phyloP scores from a whole-genome alignment of 2,113 vertebrate genomes.

The Tinamus guttatus region DNA sequence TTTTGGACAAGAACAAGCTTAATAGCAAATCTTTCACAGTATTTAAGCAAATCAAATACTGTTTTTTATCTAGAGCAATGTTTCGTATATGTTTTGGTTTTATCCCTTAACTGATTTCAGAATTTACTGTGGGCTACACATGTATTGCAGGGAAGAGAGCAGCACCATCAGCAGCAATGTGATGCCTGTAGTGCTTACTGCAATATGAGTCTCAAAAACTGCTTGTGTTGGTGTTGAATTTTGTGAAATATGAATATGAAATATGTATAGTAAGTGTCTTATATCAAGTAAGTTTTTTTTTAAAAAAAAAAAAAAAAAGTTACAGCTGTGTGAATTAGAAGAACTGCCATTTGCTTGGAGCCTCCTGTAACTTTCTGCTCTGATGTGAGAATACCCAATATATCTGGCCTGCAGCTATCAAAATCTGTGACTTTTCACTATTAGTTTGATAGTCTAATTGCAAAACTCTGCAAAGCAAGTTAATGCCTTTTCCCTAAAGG shows the following conservation, averaged over 20 bases:
- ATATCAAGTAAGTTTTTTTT: background rate
- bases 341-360: background rate
- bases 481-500: constrained; percentile 68
- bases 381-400: background rate
- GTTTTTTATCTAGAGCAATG: background rate
- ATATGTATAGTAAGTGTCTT: rapidly evolving
- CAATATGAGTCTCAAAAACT: background rate
- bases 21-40: background rate
- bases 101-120: rapidly evolving
- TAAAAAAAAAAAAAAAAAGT: background rate
- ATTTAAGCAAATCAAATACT: rapidly evolving
- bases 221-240: background rate
- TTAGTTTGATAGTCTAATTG: constrained; percentile 60
- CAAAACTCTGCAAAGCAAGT: constrained; percentile 47
- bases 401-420: constrained; percentile 15
- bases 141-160: background rate
- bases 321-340: background rate
- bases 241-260: background rate
- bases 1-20: background rate
- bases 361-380: background rate
- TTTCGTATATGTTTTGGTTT: background rate
- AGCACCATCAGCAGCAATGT: background rate
- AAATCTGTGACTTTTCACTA: background rate
- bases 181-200: background rate
- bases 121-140: rapidly evolving